These are phyloP conservation scores for Chloroclysta siterata DNA, from an alignment of 2,888 invertebrate genomes.

Conservation along the genomic window DNA sequence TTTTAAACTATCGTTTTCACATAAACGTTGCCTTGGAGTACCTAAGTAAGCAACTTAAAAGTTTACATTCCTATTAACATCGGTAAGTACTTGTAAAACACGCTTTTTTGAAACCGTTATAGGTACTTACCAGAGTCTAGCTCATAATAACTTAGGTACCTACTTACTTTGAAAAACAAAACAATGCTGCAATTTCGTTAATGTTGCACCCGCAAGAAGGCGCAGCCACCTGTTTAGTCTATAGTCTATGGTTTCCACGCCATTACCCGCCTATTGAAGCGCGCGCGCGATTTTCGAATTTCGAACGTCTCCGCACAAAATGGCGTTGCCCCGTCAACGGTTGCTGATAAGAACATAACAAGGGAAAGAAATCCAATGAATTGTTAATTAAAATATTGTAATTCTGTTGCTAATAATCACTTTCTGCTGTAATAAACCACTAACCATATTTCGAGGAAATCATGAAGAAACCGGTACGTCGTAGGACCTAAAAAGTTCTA, in stretches of 20 bases:
- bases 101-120: too few species aligned
- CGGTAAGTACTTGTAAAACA: too few species aligned
- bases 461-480: too few species aligned
- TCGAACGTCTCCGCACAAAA: constrained; percentile 66
- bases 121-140: too few species aligned
- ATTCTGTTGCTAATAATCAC: not conserved
- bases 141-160: not conserved
- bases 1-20: too few species aligned
- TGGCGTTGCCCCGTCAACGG: constrained; percentile 64
- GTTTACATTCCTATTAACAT: too few species aligned
- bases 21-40: too few species aligned
- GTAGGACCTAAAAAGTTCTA: too few species aligned
- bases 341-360: constrained; percentile 44
- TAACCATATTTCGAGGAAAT: too few species aligned
- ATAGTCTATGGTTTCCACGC: constrained; percentile 70
- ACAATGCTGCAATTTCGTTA: constrained; percentile 30
- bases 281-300: constrained; percentile 73
- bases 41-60: too few species aligned
- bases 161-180: constrained; percentile 11
- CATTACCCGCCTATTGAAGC: constrained; percentile 72
- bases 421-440: too few species aligned
- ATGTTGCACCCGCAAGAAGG: constrained; percentile 27
- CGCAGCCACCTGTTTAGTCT: constrained; percentile 69
- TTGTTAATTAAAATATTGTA: constrained; percentile 7
- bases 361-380: constrained; percentile 21